Base-by-base conservation (phyloP, 2,888 invertebrate species). In the Drosophila limbata region DNA sequence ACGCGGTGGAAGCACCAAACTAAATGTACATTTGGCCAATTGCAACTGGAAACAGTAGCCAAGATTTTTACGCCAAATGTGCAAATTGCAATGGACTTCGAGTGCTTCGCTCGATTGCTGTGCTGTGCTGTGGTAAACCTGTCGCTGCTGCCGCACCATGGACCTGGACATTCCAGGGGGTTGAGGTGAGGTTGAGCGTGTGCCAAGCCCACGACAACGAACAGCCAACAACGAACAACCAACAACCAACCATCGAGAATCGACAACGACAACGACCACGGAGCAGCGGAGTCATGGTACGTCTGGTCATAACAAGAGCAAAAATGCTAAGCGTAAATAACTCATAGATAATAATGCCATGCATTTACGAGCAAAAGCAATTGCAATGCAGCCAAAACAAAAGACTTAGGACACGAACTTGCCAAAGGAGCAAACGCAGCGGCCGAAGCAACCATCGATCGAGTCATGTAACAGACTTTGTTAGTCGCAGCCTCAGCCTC, bases 371-470 rank as follows among this genome's bases (percentile, higher is more conserved):
- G 64, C 50, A 56, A 70, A 70, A 52, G 69, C 87, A 71, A 83
- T 75, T 79, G 79, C 70, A 69, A 66, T 67, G 70, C 63, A 61
- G 71, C 62, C 82, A 88, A 88, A 84, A 84, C 84, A 84, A 88
- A 89, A 89, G 88, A 84, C 84, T 84, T 89, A 89, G 86, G 90
- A 89, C 86, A 88, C 90, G 84, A 89, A 88, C 84, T 83, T 65
- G 73, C 74, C 64, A 73, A 83, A 88, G 88, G 88, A 89, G 80
- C 62, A 57, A 31, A 52, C 60, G 57, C 61, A 52, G 44, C 47
- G 31, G 25, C 45, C 80, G 44, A 40, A 31, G 25, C 28, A 8
- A 28, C 45, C 79, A 70, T n/a, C n/a, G 5, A 37, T 37, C 82
- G 70, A 77, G 83, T 86, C 84, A 90, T 90, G 89, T 90, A 91